Conservation (phyloP, 2,113 vertebrate genomes). For the Heterochromis multidens region DNA sequence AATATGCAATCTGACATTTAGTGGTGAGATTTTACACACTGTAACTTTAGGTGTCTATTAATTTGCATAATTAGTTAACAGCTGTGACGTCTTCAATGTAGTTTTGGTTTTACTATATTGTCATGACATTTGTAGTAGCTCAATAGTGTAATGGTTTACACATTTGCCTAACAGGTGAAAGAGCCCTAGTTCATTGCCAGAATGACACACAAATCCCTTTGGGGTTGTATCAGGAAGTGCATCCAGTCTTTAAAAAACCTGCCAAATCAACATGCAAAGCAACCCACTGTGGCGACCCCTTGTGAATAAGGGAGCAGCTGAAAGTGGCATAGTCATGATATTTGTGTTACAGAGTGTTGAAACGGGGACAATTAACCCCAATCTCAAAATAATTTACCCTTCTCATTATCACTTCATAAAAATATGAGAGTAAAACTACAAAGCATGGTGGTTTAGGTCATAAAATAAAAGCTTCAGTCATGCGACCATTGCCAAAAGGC, state of each 20-base stretch:
- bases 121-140: neutral
- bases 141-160: neutral
- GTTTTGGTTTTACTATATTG: neutral
- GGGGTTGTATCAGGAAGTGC: neutral
- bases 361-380: neutral
- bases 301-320: neutral
- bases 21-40: neutral
- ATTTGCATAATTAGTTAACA: neutral
- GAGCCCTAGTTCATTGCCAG: neutral
- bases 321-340: neutral
- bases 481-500: neutral
- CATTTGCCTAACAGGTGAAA: neutral
- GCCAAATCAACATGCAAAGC: neutral
- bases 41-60: neutral
- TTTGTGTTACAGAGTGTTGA: neutral
- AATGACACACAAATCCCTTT: neutral
- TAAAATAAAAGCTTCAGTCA: constrained; percentile 8
- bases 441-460: neutral
- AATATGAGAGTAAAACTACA: neutral
- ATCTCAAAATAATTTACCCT: neutral
- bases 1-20: neutral
- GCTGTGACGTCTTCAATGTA: neutral
- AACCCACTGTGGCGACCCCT: neutral
- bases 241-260: neutral
- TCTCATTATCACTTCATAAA: constrained; percentile 22